Evolutionary conservation across 2,888 invertebrate genomes (phyloP), one percentile per base, ranked within the genome.

Genomic region (Meiosimyza decipiens): DNA sequence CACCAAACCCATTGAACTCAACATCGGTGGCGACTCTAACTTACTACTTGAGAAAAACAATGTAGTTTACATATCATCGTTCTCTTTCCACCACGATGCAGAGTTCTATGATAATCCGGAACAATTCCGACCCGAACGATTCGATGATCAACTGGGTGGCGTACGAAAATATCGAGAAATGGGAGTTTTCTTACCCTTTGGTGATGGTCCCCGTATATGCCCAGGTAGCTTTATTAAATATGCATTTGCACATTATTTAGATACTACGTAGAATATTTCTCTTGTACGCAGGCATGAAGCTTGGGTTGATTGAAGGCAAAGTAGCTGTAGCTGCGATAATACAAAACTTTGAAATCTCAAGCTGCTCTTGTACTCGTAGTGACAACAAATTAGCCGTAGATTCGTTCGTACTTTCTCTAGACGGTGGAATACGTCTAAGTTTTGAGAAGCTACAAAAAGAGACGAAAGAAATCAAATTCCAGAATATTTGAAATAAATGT

Each of bases 31-130:
- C n/a, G 72, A 65, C 0, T 75, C 75, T 4, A 59, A n/a, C 0
- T 49, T 85, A 1, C 33, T 69, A 4, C 79, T 87, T 15, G 79
- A 83, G 12, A 76, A 79, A 9, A 83, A 82, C 60, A 81, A 80
- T 69, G 76, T 81, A 3, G 75, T 85, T 28, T 80, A 83, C 71
- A 82, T 87, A 59, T 85, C 87, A 11, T 75, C 82, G 5, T 86
- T 84, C 76, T 84, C 84, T 2, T 78, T 83, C 16, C 83, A 84
- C 47, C 76, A 77, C 15, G 84, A 83, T 77, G 75, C 74, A 0
- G 78, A 80, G 0, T 80, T 78, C 69, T 84, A 76, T 69, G 78
- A 79, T 4, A 75, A 80, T 59, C 82, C 83, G 0, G 75, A 80
- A 11, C 74, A 79, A 15, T 84, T 82, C 72, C 74, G 79, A 67